Base-by-base conservation (phyloP, 2,113 vertebrate genomes). In the Myotis yumanensis region DNA sequence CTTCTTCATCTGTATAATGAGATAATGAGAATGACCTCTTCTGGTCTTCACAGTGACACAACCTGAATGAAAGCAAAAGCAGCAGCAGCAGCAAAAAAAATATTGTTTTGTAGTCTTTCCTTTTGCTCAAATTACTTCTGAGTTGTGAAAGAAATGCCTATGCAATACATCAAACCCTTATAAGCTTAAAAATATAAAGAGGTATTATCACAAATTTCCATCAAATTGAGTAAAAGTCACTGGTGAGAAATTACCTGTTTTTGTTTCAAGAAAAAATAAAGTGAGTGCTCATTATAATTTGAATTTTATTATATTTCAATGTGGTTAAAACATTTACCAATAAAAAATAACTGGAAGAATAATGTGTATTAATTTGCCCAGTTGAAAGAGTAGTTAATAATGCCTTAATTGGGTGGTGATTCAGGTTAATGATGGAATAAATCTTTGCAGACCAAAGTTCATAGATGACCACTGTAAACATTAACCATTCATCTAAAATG, bases 241-340 rank as follows among this genome's bases (percentile, higher is more conserved):
- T 87, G 16, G 72, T 82, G 32, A 85, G 96, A 96, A 85, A 20
- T 64, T 54, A 40, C 48, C 4, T 94, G 20, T 25, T 87, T 85
- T 83, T 88, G 71, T 69, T 97, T 94, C 59, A 90, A 87, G 48
- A 30, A 72, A 51, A 51, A 68, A 75, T 75, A 93, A 77, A n/a
- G 11, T 73, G 32, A 46, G 18, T 69, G 28, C 37, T 91, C 15
- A 82, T 54, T 94, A 51, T 73, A 95, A 80, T 68, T 43, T 84
- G 20, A 87, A 69, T 92, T 82, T 94, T 90, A 69, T 62, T 86
- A 57, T 59, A 77, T 85, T 77, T 75, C 68, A 92, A 82, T 48
- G 71, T 93, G 40, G 52, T 46, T 94, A 91, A 86, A 91, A 54
- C n/a, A 96, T 64, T 89, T 91, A 86, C 37, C 28, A 81, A 84